Base-by-base conservation (phyloP, 2,888 invertebrate genomes). In the Nymphalis c-album region DNA sequence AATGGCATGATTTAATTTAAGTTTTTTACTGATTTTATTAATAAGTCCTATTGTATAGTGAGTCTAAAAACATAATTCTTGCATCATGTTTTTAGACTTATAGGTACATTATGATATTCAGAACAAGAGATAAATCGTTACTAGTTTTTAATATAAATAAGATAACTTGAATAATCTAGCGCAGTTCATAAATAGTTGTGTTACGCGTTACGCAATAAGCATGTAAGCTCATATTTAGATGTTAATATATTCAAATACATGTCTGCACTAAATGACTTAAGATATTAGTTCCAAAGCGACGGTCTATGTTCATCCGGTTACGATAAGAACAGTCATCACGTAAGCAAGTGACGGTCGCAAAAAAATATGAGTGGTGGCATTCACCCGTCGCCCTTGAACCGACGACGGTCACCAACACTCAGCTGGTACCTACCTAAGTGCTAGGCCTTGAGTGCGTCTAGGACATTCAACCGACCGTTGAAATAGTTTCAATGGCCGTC, bases 301-400 rank as follows among this genome's bases (percentile, higher is more conserved):
- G 78, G 79, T 76, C 78, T 76, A 77, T 80, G 76, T 85, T 81
- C 82, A 86, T 88, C 87, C 88, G 88, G 88, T 85, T 87, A 82
- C 82, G 78, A 81, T 81, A 83, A 81, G 81, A 80, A 82, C 78
- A 83, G 82, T 83, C 70, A 84, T 83, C 87, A 84, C 83, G 85
- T 86, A 81, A 84, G 86, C 86, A 78, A 80, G 83, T 69, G 73
- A 71, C 70, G 67, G 71, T 71, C 62, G 80, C 81, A 88, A 90
- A 90, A 40, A 90, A 90, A 88, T 85, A 80, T 80, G 86, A 80
- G 82, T 79, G 76, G 88, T 90, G 91, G 88, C 91, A 88, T 90
- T 91, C 91, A 91, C 91, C 91, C 82, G 85, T 76, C 77, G 88
- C 85, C 91, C 91, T 91, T 91, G 90, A 91, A 91, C 91, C 84